phyloP scores from a whole-genome alignment of 2,113 vertebrate species.

The Perca fluviatilis region DNA sequence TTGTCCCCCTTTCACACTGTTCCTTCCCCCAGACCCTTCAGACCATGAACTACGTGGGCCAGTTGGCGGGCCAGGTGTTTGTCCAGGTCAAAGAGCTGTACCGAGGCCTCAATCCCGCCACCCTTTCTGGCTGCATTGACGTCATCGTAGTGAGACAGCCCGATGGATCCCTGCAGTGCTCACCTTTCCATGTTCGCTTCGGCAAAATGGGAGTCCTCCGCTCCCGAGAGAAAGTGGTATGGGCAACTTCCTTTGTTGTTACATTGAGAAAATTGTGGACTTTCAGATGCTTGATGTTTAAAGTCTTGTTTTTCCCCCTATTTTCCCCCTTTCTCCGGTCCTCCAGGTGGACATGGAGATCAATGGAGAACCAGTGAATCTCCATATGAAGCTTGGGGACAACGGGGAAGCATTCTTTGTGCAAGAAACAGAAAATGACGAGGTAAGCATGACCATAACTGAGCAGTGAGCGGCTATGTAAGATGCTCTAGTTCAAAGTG shows the following conservation, averaged over 20 bases:
- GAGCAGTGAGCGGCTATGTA: neutral
- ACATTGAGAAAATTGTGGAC: neutral
- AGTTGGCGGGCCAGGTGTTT: constrained; percentile 96
- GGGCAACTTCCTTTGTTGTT: neutral
- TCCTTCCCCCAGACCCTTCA: constrained; percentile 77
- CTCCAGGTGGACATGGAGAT: constrained; percentile 94
- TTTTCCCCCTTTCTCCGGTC: neutral
- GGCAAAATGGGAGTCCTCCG: constrained; percentile 97
- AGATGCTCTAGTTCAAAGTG: neutral
- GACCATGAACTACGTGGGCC: constrained; percentile 99
- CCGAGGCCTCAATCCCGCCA: constrained; percentile 95
- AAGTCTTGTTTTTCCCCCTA: neutral
- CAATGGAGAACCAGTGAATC: constrained; percentile 88
- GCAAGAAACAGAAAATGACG: constrained; percentile 89
- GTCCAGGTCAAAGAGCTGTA: constrained; percentile 98
- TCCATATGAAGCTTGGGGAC: constrained; percentile 98
- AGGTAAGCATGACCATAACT: constrained; percentile 79
- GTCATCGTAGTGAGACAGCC: constrained; percentile 94
- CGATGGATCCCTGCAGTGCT: constrained; percentile 94
- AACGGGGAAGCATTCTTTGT: constrained; percentile 98
- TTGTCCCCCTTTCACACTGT: neutral
- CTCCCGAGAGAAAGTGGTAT: constrained; percentile 95
- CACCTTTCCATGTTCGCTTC: constrained; percentile 97
- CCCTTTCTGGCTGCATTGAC: constrained; percentile 95
- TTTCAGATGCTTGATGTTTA: neutral